A percentile compares a stretch with the other conserved stretches of the same genome.
Conservation (phyloP, 30 jellyfish, hydroid and myxozoan species). For the Chrysaora quinquecirrha region DNA sequence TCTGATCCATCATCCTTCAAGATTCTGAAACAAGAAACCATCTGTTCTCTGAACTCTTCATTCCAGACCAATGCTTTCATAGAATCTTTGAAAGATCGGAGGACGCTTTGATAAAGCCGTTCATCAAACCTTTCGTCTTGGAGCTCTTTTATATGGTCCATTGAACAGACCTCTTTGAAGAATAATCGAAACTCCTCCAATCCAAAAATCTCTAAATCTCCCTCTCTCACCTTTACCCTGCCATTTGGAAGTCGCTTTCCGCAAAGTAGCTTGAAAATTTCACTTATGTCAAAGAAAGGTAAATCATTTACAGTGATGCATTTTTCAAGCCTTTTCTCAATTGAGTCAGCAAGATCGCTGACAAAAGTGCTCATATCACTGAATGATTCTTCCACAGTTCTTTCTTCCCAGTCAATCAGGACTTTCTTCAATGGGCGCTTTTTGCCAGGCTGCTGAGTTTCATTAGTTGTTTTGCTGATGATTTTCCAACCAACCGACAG, state of each 20-base stretch:
- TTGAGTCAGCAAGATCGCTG: neutral
- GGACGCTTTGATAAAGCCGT: neutral
- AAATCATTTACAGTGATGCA: neutral
- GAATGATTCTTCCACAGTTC: neutral
- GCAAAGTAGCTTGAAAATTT: neutral
- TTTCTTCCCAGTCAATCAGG: neutral
- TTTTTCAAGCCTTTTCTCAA: neutral
- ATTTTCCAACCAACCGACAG: constrained; percentile 8
- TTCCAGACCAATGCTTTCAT: no score
- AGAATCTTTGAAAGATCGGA: no score
- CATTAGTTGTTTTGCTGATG: neutral
- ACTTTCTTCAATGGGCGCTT: neutral
- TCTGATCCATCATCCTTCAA: no score
- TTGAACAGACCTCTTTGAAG: neutral
- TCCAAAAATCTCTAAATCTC: neutral
- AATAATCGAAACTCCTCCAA: neutral
- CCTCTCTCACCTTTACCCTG: neutral
- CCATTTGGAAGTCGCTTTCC: neutral
- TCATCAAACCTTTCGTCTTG: neutral
- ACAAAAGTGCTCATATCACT: neutral
- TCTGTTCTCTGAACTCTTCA: no score
- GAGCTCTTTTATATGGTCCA: neutral
- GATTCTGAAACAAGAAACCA: no score
- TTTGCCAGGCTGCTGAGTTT: neutral
- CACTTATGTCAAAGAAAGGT: neutral